These are phyloP conservation scores for Aphaenogaster ashmeadi DNA, from an alignment of 1,140 invertebrate species.

Conservation along the genomic window DNA sequence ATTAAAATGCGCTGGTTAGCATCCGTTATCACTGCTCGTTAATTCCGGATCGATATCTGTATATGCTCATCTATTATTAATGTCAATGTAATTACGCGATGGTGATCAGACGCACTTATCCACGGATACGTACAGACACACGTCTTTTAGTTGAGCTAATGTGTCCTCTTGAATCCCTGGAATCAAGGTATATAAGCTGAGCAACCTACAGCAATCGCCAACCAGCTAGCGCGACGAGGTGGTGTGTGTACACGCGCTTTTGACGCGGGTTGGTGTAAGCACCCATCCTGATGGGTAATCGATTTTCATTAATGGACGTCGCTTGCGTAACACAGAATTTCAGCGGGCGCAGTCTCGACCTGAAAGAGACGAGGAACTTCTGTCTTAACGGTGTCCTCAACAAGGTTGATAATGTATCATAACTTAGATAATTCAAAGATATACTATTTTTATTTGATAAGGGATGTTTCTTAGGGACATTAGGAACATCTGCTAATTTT, in stretches of 20 bases:
- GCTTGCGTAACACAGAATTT: slow-evolving; percentile 76
- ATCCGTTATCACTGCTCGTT: slow-evolving; percentile 12
- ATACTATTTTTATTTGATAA: background rate
- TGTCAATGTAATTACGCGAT: slow-evolving; percentile 6
- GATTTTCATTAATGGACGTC: slow-evolving; percentile 81
- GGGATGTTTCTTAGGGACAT: background rate
- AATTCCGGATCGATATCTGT: slow-evolving; percentile 1
- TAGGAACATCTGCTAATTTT: background rate
- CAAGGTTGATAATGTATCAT: slow-evolving; percentile 47
- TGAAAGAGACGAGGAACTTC: slow-evolving; percentile 59
- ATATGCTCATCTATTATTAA: slow-evolving; percentile 27
- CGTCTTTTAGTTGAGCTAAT: slow-evolving; percentile 70
- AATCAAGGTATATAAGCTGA: slow-evolving; percentile 72
- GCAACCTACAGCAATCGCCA: slow-evolving; percentile 58
- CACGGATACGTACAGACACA: slow-evolving; percentile 12
- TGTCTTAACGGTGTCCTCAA: slow-evolving; percentile 65
- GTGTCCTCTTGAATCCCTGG: slow-evolving; percentile 64
- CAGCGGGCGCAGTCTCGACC: slow-evolving; percentile 69
- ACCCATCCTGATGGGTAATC: slow-evolving; percentile 77
- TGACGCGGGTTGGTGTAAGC: slow-evolving; percentile 75
- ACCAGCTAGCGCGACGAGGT: slow-evolving; percentile 45
- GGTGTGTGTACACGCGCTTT: slow-evolving; percentile 67
- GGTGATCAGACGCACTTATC: slow-evolving; percentile 35
- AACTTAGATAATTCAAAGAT: background rate
- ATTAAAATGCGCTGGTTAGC: slow-evolving; percentile 19